These are phyloP conservation scores for Pteromalus puparum DNA, from an alignment of 1,140 invertebrate species.

Conservation along the genomic window DNA sequence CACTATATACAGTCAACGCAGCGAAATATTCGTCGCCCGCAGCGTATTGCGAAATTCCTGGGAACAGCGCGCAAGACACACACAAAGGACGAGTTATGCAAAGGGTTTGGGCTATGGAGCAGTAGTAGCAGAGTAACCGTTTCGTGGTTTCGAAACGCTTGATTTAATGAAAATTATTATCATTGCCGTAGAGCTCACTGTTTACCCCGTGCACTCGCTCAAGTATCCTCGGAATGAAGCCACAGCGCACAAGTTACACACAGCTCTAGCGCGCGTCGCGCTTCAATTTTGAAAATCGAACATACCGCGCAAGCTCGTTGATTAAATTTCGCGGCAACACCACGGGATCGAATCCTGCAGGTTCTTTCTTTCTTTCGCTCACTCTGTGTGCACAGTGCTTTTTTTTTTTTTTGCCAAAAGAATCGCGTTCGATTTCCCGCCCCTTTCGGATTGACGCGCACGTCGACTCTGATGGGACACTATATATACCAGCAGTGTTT, in stretches of 20 bases:
- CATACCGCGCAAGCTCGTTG: slow-evolving; percentile 15
- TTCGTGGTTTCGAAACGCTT: slow-evolving; percentile 44
- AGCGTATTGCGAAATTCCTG: slow-evolving; percentile 22
- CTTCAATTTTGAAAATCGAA: slow-evolving; percentile 52
- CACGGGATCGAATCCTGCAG: not conserved
- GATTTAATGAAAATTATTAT: slow-evolving; percentile 56
- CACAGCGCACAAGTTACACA: not conserved
- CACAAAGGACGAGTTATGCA: slow-evolving; percentile 31
- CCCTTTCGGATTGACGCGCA: not conserved
- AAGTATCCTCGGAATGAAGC: slow-evolving; percentile 49
- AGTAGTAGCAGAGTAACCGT: slow-evolving; percentile 18
- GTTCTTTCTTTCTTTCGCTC: not conserved
- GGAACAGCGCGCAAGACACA: slow-evolving; percentile 8
- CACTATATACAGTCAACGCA: not conserved
- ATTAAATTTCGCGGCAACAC: slow-evolving; percentile 49
- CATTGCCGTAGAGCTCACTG: slow-evolving; percentile 10
- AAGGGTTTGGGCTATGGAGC: not conserved
- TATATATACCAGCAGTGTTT: not conserved
- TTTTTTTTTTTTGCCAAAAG: not conserved
- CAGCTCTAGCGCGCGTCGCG: too few relatives aligned
- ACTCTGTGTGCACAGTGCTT: not conserved
- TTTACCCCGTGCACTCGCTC: not conserved
- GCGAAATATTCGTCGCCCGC: slow-evolving; percentile 24
- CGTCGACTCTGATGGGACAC: not conserved
- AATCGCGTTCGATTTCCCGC: not conserved